phyloP scores from a whole-genome alignment of 2,113 vertebrate species.

The Damaliscus lunatus region DNA sequence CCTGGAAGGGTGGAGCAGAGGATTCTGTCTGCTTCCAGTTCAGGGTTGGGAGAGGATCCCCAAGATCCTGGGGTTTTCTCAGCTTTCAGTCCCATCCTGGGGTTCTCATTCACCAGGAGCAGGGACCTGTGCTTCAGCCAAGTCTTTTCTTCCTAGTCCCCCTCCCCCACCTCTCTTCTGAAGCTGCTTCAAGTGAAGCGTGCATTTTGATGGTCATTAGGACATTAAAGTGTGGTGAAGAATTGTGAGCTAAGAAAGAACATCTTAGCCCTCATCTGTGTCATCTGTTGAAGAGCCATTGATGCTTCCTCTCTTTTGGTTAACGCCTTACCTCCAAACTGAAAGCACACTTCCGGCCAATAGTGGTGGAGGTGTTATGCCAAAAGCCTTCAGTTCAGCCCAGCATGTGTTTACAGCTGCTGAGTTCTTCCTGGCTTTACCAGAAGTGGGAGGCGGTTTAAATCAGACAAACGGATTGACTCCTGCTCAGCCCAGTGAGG shows the following conservation, averaged over 20 bases:
- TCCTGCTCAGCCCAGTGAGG: background rate
- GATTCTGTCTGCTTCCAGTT: background rate
- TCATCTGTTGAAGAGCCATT: background rate
- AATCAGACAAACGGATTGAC: background rate
- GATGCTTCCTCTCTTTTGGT: background rate
- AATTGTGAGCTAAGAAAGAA: background rate
- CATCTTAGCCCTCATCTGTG: background rate
- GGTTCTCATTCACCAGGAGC: background rate
- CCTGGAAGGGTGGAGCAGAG: background rate
- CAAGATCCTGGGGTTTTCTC: background rate
- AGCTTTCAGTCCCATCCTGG: background rate
- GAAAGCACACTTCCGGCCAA: background rate
- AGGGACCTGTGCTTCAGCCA: background rate
- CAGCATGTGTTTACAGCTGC: background rate
- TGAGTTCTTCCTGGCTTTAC: background rate
- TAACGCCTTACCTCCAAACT: background rate
- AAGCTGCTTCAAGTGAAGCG: background rate
- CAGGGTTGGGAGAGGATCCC: background rate
- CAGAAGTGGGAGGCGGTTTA: background rate
- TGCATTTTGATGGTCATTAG: background rate
- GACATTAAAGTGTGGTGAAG: background rate
- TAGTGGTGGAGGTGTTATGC: background rate
- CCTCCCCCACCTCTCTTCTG: background rate
- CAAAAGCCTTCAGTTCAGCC: background rate
- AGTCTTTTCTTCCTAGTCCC: background rate